Base-by-base conservation (phyloP, 2,797 vertebrate genomes). In the Heliangelus exortis region DNA sequence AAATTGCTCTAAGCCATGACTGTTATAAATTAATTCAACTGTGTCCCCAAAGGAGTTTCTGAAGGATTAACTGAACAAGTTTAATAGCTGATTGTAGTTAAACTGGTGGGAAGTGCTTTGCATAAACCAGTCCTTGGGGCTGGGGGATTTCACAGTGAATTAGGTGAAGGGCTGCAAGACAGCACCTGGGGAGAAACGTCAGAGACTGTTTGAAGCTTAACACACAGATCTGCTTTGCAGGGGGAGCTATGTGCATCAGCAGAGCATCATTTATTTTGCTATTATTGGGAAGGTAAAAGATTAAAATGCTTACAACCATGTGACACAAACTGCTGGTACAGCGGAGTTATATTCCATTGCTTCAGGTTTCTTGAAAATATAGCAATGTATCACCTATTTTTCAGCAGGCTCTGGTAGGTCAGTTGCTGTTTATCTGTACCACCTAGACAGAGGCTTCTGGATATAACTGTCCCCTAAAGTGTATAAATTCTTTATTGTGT, bases 41-140 rank as follows among this genome's bases (percentile, higher is more conserved):
- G 31, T 74, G 29, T 76, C n/a, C 69, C 58, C 62, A 81, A 5
- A 63, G 43, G 73, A 78, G 59, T 53, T 88, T 73, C 51, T 53
- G 59, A 81, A 74, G 74, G 39, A 93, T 92, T 94, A 76, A 73
- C 58, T 90, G 51, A 50, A 87, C 84, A 48, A 36, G 39, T 84
- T 80, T 65, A 61, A 73, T 54, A 88, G 45, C 22, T 16, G 8
- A n/a, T 47, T 73, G 26, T 28, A 71, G 74, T 39, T 82, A 68
- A 90, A 95, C 29, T 50, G 12, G 26, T 18, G 28, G 50, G 57
- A 68, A 28, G 2, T 16, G 14, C 7, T 94, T 63, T 71, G 13
- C 5, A 4, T 58, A 55, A 83, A 55, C 15, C 7, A 29, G 36
- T 74, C 72, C 54, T 85, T 39, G 18, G 41, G 45, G 22, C 57